phyloP scores from a whole-genome alignment of 2,797 vertebrate genomes.

The Notolabrus celidotus region DNA sequence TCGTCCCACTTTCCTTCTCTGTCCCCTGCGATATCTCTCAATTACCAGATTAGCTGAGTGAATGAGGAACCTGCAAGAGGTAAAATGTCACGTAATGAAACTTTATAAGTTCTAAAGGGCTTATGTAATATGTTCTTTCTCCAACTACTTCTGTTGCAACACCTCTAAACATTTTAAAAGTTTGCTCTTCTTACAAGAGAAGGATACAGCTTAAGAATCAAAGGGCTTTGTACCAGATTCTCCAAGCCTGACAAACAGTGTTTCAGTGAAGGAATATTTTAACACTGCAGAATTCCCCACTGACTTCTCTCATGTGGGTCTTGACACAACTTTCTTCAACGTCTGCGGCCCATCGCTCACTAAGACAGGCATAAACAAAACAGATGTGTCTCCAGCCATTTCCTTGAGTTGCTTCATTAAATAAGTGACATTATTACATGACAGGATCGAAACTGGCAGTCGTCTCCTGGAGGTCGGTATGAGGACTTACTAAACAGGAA shows the following conservation, averaged over 20 bases:
- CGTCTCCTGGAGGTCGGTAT: conserved; percentile 15
- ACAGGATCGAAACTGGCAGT: conserved; percentile 45
- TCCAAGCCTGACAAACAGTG: background rate
- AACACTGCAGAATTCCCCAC: background rate
- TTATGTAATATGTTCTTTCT: too few relatives aligned
- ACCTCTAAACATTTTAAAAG: too few relatives aligned
- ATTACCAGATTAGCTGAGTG: too few relatives aligned
- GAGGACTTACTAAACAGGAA: conserved; percentile 36
- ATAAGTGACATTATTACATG: conserved; percentile 50
- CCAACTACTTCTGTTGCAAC: too few relatives aligned
- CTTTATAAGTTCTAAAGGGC: too few relatives aligned
- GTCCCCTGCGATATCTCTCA: too few relatives aligned
- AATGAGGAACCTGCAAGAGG: too few relatives aligned
- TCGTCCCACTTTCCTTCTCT: too few relatives aligned
- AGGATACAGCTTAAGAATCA: too few relatives aligned
- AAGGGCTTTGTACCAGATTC: background rate
- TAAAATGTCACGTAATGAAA: too few relatives aligned
- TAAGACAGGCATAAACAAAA: conserved; percentile 27
- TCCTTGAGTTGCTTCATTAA: conserved; percentile 35
- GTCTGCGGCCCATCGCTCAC: conserved; percentile 17
- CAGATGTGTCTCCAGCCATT: conserved; percentile 50
- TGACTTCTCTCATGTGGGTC: conserved; percentile 19
- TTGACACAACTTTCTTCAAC: conserved; percentile 2
- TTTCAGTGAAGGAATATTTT: background rate
- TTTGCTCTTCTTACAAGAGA: too few relatives aligned